A percentile compares a stretch with the other conserved stretches of the same genome.
phyloP scores from a whole-genome alignment of 2,888 invertebrate species.

The Encarsia formosa region DNA sequence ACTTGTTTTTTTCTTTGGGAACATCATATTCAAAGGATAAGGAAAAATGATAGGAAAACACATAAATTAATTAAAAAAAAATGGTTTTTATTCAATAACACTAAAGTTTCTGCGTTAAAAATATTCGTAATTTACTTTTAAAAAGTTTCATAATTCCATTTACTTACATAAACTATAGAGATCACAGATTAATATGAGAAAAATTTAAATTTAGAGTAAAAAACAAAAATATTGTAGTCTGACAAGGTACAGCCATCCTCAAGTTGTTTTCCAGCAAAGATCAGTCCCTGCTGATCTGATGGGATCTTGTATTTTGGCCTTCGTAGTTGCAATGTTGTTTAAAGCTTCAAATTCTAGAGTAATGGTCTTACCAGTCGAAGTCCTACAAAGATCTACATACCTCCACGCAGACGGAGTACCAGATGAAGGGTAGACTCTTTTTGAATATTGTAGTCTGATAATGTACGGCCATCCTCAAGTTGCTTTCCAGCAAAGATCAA shows the following conservation, averaged over 20 bases:
- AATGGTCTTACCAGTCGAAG: slow-evolving; percentile 36
- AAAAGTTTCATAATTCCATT: no score
- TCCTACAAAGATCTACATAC: slow-evolving; percentile 51
- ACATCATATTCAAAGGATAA: no score
- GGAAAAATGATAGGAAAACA: no score
- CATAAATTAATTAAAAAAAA: no score
- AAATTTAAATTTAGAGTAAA: no score
- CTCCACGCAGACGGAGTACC: slow-evolving; percentile 85
- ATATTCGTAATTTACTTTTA: no score
- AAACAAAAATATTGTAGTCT: slow-evolving; percentile 28
- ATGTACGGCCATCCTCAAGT: slow-evolving; percentile 88
- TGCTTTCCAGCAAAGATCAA: slow-evolving; percentile 94
- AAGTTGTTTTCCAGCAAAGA: slow-evolving; percentile 34
- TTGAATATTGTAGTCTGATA: slow-evolving; percentile 93
- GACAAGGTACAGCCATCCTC: slow-evolving; percentile 36
- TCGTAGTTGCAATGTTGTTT: slow-evolving; percentile 32
- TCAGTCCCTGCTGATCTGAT: slow-evolving; percentile 34
- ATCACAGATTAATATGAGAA: no score
- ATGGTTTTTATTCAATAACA: no score
- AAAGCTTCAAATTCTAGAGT: slow-evolving; percentile 34
- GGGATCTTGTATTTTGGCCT: slow-evolving; percentile 38
- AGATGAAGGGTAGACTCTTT: slow-evolving; percentile 88
- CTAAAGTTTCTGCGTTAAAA: no score
- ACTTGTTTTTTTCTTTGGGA: no score
- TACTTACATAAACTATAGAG: no score